Evolutionary conservation across 2,113 vertebrate genomes (phyloP).

Genomic region (Cyprinodon brontotheroides): DNA sequence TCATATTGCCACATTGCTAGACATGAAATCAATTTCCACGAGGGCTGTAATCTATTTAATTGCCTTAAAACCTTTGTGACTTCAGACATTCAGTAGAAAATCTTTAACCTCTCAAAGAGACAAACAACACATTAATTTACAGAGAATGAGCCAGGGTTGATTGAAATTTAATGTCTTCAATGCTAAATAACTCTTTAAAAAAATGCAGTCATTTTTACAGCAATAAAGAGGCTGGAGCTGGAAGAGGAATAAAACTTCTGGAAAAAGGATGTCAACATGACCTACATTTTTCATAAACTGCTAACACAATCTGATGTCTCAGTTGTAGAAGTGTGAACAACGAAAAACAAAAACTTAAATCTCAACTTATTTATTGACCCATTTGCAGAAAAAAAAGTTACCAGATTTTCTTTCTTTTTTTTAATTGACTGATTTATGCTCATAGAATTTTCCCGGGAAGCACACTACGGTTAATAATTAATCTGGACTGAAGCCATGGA

Average conservation of each 20-base stretch:
- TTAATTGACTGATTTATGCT: not conserved
- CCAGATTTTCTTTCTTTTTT: not conserved
- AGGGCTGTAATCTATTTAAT: not conserved
- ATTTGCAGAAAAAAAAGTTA: not conserved
- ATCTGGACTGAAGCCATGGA: not conserved
- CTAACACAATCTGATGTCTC: not conserved
- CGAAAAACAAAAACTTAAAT: not conserved
- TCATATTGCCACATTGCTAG: too few species aligned
- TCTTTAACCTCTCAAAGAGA: conserved; percentile 12
- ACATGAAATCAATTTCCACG: not conserved
- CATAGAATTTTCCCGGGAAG: not conserved
- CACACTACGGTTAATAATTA: not conserved
- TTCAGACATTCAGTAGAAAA: conserved; percentile 30
- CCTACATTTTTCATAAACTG: conserved; percentile 35
- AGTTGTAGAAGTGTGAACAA: not conserved
- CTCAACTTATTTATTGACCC: not conserved
- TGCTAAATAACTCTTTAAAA: conserved; percentile 4
- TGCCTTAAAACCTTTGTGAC: not conserved
- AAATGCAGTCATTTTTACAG: conserved; percentile 15
- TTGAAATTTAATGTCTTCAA: conserved; percentile 25
- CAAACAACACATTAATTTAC: conserved; percentile 32
- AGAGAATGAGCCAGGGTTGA: conserved; percentile 18
- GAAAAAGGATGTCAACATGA: conserved; percentile 1
- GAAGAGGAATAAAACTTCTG: conserved; percentile 10
- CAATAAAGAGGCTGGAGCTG: conserved; percentile 22